A percentile compares a stretch with the other conserved stretches of the same genome.
phyloP scores from a whole-genome alignment of 2,888 invertebrate species.

The Drosophila austrosaltans region DNA sequence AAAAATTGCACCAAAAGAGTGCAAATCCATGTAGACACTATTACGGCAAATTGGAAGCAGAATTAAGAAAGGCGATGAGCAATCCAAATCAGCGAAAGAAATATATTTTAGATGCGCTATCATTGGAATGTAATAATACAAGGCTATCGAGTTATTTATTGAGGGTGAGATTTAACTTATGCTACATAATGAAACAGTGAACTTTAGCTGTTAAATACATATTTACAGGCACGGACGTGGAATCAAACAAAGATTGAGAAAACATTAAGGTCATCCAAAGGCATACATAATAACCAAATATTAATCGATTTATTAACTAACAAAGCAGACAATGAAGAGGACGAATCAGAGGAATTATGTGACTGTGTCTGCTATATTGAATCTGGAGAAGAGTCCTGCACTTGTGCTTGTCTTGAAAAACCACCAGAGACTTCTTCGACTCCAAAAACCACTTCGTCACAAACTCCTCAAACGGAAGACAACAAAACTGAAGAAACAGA shows the following conservation, averaged over 20 bases:
- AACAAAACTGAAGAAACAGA: not conserved
- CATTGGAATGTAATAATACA: not conserved
- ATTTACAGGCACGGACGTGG: not conserved
- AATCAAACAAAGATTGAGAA: not conserved
- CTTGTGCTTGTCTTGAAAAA: not conserved
- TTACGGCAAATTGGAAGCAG: too few relatives aligned
- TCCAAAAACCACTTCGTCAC: too few relatives aligned
- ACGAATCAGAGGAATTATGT: too few relatives aligned
- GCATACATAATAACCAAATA: too few relatives aligned
- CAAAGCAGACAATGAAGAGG: too few relatives aligned
- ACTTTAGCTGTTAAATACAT: not conserved
- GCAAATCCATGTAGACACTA: not conserved
- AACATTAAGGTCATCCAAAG: not conserved
- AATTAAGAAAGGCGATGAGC: too few relatives aligned
- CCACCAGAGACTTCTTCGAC: not conserved
- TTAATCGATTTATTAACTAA: too few relatives aligned
- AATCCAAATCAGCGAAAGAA: not conserved
- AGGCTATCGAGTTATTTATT: not conserved
- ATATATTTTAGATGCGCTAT: not conserved
- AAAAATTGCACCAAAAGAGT: too few relatives aligned
- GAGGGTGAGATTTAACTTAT: not conserved
- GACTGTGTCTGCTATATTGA: not conserved
- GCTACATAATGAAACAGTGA: not conserved
- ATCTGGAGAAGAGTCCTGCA: slow-evolving; percentile 1
- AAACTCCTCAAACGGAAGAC: too few relatives aligned